Percentiles rank a stretch among this genome's conserved stretches.
These are phyloP conservation scores for Serripes groenlandicus DNA, from an alignment of 2,888 invertebrate species.

Conservation along the genomic window DNA sequence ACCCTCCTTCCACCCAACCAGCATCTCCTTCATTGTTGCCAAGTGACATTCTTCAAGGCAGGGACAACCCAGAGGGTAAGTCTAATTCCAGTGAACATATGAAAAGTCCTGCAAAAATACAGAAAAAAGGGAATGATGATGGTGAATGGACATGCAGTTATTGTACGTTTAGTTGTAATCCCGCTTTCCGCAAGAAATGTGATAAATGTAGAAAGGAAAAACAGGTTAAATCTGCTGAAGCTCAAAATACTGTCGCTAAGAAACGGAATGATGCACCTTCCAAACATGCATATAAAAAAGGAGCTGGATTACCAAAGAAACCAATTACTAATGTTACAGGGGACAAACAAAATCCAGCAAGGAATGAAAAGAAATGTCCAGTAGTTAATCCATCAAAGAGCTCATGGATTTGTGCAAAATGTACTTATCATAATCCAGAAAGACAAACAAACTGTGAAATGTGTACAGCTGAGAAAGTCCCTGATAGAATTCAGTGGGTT, in stretches of 20 bases:
- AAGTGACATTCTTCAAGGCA: neutral
- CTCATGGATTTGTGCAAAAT: slow-evolving; percentile 94
- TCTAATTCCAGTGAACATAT: slow-evolving; percentile 21
- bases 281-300: slow-evolving; percentile 1
- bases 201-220: slow-evolving; percentile 16
- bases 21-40: slow-evolving; percentile 35
- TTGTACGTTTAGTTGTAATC: slow-evolving; percentile 18
- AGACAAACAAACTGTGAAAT: slow-evolving; percentile 92
- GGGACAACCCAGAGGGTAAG: slow-evolving; percentile 25
- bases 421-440: slow-evolving; percentile 93
- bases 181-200: slow-evolving; percentile 10
- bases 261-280: slow-evolving; percentile 21
- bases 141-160: slow-evolving; percentile 2
- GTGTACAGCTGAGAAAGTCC: slow-evolving; percentile 89
- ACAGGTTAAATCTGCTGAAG: neutral
- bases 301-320: neutral
- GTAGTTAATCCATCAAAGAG: slow-evolving; percentile 24
- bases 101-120: neutral
- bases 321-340: neutral
- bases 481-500: slow-evolving; percentile 66
- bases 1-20: slow-evolving; percentile 62
- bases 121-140: slow-evolving; percentile 4
- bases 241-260: neutral
- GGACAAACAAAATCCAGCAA: neutral
- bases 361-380: slow-evolving; percentile 1